These are phyloP conservation scores for Lacanobia wlatinum DNA, from an alignment of 2,888 invertebrate genomes.

Conservation along the genomic window DNA sequence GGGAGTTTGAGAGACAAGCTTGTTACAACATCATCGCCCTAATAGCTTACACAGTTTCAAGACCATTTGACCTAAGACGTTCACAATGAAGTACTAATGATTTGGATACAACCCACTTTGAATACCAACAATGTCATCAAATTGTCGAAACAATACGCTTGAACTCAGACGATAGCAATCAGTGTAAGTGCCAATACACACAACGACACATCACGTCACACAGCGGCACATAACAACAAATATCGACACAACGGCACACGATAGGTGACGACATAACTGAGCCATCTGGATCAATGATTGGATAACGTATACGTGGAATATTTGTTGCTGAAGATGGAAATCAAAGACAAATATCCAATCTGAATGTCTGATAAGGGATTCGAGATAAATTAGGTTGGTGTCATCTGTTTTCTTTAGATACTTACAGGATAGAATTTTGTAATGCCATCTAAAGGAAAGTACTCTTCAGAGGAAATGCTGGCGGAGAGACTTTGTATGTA, in stretches of 20 bases:
- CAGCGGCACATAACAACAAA: neutral
- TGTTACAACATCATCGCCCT: no score
- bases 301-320: slow-evolving; percentile 38
- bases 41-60: no score
- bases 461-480: no score
- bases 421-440: no score
- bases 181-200: slow-evolving; percentile 29
- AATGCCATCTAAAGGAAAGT: no score
- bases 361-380: slow-evolving; percentile 17
- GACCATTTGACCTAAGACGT: no score
- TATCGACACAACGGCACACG: neutral
- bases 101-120: neutral
- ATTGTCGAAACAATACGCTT: slow-evolving; percentile 23
- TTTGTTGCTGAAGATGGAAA: slow-evolving; percentile 29
- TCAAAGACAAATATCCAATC: slow-evolving; percentile 40
- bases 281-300: slow-evolving; percentile 44
- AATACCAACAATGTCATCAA: slow-evolving; percentile 24
- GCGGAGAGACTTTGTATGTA: no score
- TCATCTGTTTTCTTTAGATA: neutral
- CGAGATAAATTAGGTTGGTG: neutral
- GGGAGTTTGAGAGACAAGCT: no score
- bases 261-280: slow-evolving; percentile 40
- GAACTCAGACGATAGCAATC: slow-evolving; percentile 27
- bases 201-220: neutral
- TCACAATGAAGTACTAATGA: neutral